Base-by-base conservation (phyloP, 2,888 invertebrate genomes). In the Hydriomena furcata region DNA sequence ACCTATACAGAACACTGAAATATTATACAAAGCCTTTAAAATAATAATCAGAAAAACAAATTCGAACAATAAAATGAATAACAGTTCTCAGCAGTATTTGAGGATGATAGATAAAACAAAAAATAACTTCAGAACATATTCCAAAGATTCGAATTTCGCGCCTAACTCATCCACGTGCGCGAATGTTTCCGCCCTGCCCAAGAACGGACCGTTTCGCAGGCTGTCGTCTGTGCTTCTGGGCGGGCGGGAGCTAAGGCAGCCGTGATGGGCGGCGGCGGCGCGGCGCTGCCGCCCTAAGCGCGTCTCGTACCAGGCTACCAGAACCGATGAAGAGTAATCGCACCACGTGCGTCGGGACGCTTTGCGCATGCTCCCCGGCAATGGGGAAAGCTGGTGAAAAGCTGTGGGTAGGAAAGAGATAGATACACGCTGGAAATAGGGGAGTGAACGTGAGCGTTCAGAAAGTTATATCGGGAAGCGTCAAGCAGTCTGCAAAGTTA, bases 211-310 rank as follows among this genome's bases (percentile, higher is more conserved):
- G 89, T 73, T 60, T 78, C 80, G 82, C 64, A 71, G 75, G 84
- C 84, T 81, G 76, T 71, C 82, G 77, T 68, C 66, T 75, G 66
- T 68, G 84, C 80, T 81, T 88, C 88, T 88, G 87, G 85, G 84
- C 83, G 84, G 84, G 79, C 74, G 76, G 73, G 65, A 68, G 79
- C 69, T 79, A 68, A 75, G 79, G 79, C 78, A 74, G 78, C 64
- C 48, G 68, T 61, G 72, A 58, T 87, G 91, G 65, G 77, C 84
- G 68, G 91, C 82, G 84, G 88, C 91, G 84, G 84, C 85, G 76
- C 91, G 79, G 71, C 78, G 76, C 77, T 74, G 83, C 82, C 89
- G 91, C 77, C 91, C 91, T 74, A 85, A 85, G 74, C 92, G 92
- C 76, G 91, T 91, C 77, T 89, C 82, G 63, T 89, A 90, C 78